phyloP scores from a whole-genome alignment of 92 coral and sea anemone genomes.

The Phenganax marumi region DNA sequence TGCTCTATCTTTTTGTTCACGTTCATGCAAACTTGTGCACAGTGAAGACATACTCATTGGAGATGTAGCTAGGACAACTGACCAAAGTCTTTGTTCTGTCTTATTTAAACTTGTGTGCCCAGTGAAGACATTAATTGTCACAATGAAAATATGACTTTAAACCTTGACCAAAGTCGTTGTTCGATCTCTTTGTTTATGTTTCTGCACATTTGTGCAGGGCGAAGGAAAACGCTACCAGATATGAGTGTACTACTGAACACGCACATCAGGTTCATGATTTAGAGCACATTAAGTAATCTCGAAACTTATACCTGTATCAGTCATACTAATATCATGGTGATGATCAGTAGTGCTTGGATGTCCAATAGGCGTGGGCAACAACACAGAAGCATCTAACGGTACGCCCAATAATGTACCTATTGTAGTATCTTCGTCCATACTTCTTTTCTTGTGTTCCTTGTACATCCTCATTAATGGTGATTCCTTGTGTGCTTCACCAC shows the following conservation, averaged over 20 bases:
- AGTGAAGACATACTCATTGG: too few relatives aligned
- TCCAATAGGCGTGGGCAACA: background rate
- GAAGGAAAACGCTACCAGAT: too few relatives aligned
- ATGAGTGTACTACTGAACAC: background rate
- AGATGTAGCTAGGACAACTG: too few relatives aligned
- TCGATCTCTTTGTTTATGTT: too few relatives aligned
- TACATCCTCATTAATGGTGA: background rate
- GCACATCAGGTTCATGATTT: background rate
- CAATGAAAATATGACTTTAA: too few relatives aligned
- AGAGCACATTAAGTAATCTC: background rate
- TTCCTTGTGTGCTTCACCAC: background rate
- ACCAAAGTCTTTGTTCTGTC: too few relatives aligned
- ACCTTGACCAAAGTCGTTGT: too few relatives aligned
- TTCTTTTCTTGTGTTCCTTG: background rate
- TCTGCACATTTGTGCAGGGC: too few relatives aligned
- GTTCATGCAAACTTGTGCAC: too few relatives aligned
- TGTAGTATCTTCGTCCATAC: background rate
- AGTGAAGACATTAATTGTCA: too few relatives aligned
- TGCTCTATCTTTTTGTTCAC: too few relatives aligned
- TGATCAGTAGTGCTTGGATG: constrained; percentile 12
- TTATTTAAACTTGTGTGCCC: too few relatives aligned
- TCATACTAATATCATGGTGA: background rate
- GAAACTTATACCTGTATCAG: background rate
- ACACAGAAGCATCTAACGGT: background rate
- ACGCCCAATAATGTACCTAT: background rate